A percentile compares a stretch with the other conserved stretches of the same genome.
Evolutionary conservation across 2,888 invertebrate species (phyloP).

Genomic region (Pachycephus smyrnensis): DNA sequence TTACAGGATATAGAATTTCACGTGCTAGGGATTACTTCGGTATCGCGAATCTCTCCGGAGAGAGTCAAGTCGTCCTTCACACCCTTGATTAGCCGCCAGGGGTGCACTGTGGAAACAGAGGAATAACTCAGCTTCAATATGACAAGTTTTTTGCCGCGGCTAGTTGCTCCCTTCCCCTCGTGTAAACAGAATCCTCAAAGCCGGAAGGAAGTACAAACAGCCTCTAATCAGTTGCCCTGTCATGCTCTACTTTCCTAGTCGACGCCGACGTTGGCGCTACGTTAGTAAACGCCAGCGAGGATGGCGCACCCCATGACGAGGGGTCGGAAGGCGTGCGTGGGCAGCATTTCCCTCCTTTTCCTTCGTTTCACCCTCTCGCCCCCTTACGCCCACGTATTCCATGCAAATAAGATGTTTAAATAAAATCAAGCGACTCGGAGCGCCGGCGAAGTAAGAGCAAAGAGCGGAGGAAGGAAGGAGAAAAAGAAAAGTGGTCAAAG

Average conservation of each 20-base stretch:
- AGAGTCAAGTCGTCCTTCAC: background rate
- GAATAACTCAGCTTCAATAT: background rate
- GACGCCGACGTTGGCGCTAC: background rate
- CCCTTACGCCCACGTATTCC: constrained; percentile 3
- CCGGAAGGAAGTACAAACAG: constrained; percentile 40
- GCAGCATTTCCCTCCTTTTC: background rate
- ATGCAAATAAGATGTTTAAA: constrained; percentile 42
- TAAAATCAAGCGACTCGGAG: constrained; percentile 32
- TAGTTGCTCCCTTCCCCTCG: background rate
- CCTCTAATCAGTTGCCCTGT: constrained; percentile 49
- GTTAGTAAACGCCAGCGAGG: background rate
- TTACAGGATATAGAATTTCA: background rate
- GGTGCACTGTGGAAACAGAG: background rate
- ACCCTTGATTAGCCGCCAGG: background rate
- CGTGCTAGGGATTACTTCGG: background rate
- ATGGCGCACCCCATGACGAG: background rate
- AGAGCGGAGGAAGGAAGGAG: background rate
- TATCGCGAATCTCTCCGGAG: background rate
- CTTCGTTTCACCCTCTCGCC: background rate
- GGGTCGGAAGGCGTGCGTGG: background rate
- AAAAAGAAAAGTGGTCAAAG: constrained; percentile 3
- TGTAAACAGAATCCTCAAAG: constrained; percentile 12
- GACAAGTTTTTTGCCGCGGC: background rate
- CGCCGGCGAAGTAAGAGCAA: background rate
- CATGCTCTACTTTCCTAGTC: constrained; percentile 36